Evolutionary conservation across 2,888 invertebrate genomes (phyloP).

Genomic region (Scaptomyza flava): DNA sequence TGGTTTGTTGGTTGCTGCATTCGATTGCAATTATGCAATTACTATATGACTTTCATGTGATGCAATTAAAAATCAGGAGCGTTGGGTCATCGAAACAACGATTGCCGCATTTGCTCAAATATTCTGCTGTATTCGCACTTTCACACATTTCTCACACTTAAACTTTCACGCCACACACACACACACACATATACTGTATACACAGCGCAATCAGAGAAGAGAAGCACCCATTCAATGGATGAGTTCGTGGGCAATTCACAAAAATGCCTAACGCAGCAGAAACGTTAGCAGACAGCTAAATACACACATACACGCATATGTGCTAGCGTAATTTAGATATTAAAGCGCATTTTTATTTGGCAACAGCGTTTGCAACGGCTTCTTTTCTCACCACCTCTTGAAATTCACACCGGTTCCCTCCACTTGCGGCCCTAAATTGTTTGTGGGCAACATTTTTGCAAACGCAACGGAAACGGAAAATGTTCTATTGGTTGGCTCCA

Average conservation of each 20-base stretch:
- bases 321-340: conserved; percentile 76
- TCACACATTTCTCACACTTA: conserved; percentile 18
- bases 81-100: conserved; percentile 37
- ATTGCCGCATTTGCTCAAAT: conserved; percentile 35
- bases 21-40: conserved; percentile 78
- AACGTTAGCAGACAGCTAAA: conserved; percentile 39
- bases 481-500: conserved; percentile 71
- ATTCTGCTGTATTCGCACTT: conserved; percentile 68
- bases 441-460: conserved; percentile 59
- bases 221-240: conserved; percentile 2
- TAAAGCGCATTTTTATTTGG: conserved; percentile 71
- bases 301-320: conserved; percentile 8
- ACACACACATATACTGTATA: too few species aligned
- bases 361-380: conserved; percentile 19
- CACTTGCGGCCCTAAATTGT: conserved; percentile 45
- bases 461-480: conserved; percentile 75
- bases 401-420: conserved; percentile 54
- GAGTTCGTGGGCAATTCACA: conserved; percentile 43
- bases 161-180: conserved; percentile 7
- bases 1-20: conserved; percentile 50
- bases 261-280: conserved; percentile 78
- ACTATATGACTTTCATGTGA: conserved; percentile 77
- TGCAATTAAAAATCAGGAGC: conserved; percentile 81
- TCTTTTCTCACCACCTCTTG: not conserved
- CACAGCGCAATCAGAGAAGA: conserved; percentile 61